A percentile compares a stretch with the other conserved stretches of the same genome.
phyloP scores from a whole-genome alignment of 1,140 invertebrate species.

The Cataglyphis hispanica region DNA sequence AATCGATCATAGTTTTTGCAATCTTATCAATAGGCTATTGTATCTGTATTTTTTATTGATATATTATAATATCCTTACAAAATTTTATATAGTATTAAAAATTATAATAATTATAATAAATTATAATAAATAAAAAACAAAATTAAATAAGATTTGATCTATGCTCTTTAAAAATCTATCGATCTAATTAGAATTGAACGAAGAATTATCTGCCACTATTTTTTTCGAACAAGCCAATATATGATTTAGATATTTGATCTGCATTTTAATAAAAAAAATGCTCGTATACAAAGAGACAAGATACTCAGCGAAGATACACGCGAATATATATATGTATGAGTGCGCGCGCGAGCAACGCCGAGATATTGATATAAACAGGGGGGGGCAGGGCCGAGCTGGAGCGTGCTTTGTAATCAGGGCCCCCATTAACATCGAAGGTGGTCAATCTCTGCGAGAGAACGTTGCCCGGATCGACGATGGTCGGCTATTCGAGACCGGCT shows the following conservation, averaged over 20 bases:
- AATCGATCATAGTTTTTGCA: background rate
- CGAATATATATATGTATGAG: background rate
- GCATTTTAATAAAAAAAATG: slow-evolving; percentile 54
- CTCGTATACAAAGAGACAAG: background rate
- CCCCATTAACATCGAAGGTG: slow-evolving; percentile 85
- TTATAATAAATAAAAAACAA: no score
- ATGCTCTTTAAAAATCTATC: background rate
- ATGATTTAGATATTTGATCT: background rate
- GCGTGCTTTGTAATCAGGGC: slow-evolving; percentile 85
- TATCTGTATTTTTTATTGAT: background rate
- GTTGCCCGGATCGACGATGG: slow-evolving; percentile 50
- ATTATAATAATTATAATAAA: no score
- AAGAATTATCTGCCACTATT: background rate
- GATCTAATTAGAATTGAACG: background rate
- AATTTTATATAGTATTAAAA: background rate
- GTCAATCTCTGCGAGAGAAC: slow-evolving; percentile 78
- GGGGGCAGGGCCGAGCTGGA: slow-evolving; percentile 82
- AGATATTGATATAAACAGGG: slow-evolving; percentile 87
- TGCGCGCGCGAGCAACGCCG: slow-evolving; percentile 71
- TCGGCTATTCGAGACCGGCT: slow-evolving; percentile 50
- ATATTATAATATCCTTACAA: background rate
- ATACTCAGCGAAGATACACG: slow-evolving; percentile 50
- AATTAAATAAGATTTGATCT: background rate
- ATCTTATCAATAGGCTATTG: background rate
- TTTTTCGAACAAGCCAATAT: background rate